phyloP scores from a whole-genome alignment of 2,113 vertebrate species.

The Aphyosemion australe region DNA sequence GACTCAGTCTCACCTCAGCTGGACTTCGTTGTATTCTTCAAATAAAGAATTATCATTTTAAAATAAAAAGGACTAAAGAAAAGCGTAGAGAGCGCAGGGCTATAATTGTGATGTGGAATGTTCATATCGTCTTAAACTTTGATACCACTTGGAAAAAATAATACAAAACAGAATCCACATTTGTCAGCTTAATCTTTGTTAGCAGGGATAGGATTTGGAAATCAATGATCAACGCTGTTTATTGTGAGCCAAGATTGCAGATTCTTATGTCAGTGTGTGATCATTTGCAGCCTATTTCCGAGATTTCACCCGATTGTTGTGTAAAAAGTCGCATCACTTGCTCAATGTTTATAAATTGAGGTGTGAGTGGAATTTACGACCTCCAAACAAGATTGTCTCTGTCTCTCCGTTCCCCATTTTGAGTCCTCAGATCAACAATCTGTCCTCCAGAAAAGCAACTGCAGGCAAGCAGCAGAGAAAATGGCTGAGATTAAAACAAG shows the following conservation, averaged over 20 bases:
- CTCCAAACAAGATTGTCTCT: conserved; percentile 51
- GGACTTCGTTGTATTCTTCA: too few species aligned
- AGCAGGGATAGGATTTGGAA: conserved; percentile 3
- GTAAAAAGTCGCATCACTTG: conserved; percentile 20
- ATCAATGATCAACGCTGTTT: conserved; percentile 5
- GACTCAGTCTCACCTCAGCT: too few species aligned
- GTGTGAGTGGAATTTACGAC: conserved; percentile 37
- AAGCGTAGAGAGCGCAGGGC: too few species aligned
- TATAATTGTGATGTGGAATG: too few species aligned
- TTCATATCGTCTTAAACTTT: too few species aligned
- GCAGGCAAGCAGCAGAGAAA: conserved; percentile 53
- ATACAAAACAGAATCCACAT: too few species aligned
- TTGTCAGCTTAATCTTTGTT: not conserved
- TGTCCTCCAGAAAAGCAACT: conserved; percentile 60
- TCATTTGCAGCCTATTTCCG: conserved; percentile 31
- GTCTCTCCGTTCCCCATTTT: conserved; percentile 48
- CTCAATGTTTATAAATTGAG: conserved; percentile 52
- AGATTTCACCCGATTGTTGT: conserved; percentile 20
- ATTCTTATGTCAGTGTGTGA: conserved; percentile 11
- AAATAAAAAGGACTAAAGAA: too few species aligned
- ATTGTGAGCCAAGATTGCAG: conserved; percentile 10
- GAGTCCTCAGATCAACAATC: conserved; percentile 66
- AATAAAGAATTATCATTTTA: too few species aligned
- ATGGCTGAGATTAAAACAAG: conserved; percentile 75
- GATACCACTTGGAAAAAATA: too few species aligned